Evolutionary conservation across 2,888 invertebrate species (phyloP), one percentile per base, ranked within the genome.

Genomic region (Chrysolina haemoptera): DNA sequence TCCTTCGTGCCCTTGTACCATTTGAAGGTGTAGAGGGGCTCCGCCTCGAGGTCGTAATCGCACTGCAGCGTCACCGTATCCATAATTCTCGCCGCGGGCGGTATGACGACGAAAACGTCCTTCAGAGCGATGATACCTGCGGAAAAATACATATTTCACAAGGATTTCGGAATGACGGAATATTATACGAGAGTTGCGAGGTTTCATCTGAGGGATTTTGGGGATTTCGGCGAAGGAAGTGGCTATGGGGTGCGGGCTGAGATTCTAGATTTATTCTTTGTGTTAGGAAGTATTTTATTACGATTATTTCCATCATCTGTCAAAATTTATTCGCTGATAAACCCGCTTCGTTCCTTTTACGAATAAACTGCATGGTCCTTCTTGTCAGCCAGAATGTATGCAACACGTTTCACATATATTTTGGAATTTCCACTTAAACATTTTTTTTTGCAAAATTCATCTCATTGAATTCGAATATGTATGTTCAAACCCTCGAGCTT

Each of bases 1-100:
- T 95, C 95, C 78, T 92, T 90, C 18, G 90, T 86, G 9, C 94
- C 94, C 81, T 94, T 91, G 89, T 95, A 95, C 95, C 95, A 95
- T 88, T 95, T 95, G 79, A 95, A 93, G 73, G 94, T 93, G 88
- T 95, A 95, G n/a, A 95, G 88, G 1, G 91, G 91, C 82, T 94
- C 94, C 64, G 92, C 91, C 86, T 93, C 93, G 71, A 95, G 89
- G 87, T 94, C 92, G 90, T 94, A 95, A 80, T 90, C 91, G 88
- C 95, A 95, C 83, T 92, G 92, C 77, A 95, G 88, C 59, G 92
- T 93, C 67, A 94, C 94, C 0, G 93, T 93, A 80, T 93, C 92
- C 63, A 93, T 93, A 50, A 93, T 91, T 71, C 92, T 89, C 46
- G 93, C 94, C 1, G 94, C 94, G 78, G 90, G 89, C 59, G 95